Evolutionary conservation across 1,140 invertebrate genomes (phyloP).

Genomic region (Drosophila yakuba): DNA sequence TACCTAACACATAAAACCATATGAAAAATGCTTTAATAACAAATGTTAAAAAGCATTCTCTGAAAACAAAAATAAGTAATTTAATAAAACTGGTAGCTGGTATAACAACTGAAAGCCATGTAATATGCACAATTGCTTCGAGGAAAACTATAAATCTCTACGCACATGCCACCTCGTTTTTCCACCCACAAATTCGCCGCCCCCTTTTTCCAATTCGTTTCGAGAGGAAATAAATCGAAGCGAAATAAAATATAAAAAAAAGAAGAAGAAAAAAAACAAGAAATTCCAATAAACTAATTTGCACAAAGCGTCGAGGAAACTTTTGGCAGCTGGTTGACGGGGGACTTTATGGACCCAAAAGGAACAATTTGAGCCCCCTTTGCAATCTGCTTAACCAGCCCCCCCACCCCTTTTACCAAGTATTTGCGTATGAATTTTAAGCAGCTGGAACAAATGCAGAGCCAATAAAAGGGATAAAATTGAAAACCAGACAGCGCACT

Average conservation of each 20-base stretch:
- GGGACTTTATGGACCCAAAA: constrained; percentile 25
- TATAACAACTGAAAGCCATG: not conserved
- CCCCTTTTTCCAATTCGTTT: constrained; percentile 5
- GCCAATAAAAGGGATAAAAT: constrained; percentile 82
- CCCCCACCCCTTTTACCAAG: not conserved
- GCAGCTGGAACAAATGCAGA: constrained; percentile 72
- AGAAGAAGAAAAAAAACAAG: constrained; percentile 59
- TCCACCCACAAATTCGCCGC: too few species aligned
- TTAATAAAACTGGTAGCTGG: not conserved
- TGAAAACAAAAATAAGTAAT: not conserved
- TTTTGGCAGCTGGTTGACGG: constrained; percentile 52
- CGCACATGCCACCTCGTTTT: not conserved
- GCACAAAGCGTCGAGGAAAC: constrained; percentile 60
- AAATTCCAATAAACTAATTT: constrained; percentile 84
- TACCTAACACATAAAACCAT: too few species aligned
- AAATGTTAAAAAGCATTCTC: not conserved
- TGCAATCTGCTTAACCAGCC: not conserved
- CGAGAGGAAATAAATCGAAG: constrained; percentile 23
- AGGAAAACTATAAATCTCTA: constrained; percentile 33
- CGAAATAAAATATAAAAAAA: constrained; percentile 53
- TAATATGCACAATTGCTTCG: not conserved
- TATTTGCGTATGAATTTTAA: constrained; percentile 82
- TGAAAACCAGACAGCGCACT: constrained; percentile 53
- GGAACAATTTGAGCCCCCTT: not conserved
- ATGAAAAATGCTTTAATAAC: too few species aligned